phyloP scores from a whole-genome alignment of 2,797 vertebrate species.

The Antennarius maculatus region DNA sequence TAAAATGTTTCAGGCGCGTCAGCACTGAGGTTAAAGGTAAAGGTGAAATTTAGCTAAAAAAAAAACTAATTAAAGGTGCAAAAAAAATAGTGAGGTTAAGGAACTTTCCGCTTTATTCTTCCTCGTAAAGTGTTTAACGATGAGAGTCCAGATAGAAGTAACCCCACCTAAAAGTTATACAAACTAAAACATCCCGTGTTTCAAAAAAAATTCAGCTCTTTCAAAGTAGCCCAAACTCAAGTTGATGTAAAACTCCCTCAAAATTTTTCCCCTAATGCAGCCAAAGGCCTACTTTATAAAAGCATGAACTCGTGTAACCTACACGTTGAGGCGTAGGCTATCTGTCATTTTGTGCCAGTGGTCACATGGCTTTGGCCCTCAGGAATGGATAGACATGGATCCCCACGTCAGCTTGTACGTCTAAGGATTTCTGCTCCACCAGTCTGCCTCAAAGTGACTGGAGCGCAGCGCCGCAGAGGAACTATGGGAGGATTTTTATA shows the following conservation, averaged over 20 bases:
- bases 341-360: constrained; percentile 98
- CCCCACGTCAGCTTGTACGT: constrained; percentile 99
- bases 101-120: background rate
- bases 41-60: constrained; percentile 42
- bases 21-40: constrained; percentile 48
- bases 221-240: constrained; percentile 19
- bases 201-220: background rate
- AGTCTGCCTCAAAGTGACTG: constrained; percentile 97
- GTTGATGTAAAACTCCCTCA: constrained; percentile 26
- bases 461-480: constrained; percentile 78
- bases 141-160: background rate
- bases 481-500: constrained; percentile 94
- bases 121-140: constrained; percentile 14
- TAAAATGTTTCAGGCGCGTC: constrained; percentile 4
- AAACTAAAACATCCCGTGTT: constrained; percentile 3
- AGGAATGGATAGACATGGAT: constrained; percentile 99
- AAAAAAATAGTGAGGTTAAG: background rate
- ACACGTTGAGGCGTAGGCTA: constrained; percentile 76
- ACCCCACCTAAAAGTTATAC: background rate
- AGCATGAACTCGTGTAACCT: constrained; percentile 70
- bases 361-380: constrained; percentile 99
- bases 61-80: constrained; percentile 23
- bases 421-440: constrained; percentile 96
- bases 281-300: constrained; percentile 57
- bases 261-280: constrained; percentile 54